These are phyloP conservation scores for Aphelocoma californica DNA, from an alignment of 2,797 vertebrate species.

Conservation along the genomic window DNA sequence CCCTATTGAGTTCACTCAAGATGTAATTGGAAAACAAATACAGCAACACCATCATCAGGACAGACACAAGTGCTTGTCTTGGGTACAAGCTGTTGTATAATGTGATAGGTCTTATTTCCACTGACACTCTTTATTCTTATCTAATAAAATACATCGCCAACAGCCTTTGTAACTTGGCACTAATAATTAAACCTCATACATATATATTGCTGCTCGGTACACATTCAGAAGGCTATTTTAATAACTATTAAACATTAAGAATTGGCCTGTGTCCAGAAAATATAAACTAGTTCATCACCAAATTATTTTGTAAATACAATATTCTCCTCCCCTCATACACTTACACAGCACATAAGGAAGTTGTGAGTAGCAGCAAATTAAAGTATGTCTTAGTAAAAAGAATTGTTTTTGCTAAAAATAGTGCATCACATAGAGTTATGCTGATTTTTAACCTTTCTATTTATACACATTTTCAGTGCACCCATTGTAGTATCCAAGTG, in stretches of 20 bases:
- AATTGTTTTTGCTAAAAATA: neutral
- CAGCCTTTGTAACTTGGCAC: conserved; percentile 9
- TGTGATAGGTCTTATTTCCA: conserved; percentile 68
- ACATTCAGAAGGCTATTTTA: conserved; percentile 49
- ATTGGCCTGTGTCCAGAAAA: neutral
- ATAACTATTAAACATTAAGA: conserved; percentile 26
- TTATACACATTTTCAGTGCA: neutral
- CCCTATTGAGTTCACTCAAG: conserved; percentile 70
- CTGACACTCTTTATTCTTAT: conserved; percentile 64
- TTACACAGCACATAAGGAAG: neutral
- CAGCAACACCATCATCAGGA: conserved; percentile 67
- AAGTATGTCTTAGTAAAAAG: neutral
- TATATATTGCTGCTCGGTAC: neutral
- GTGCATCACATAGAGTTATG: neutral
- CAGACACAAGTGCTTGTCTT: conserved; percentile 63
- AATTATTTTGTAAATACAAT: conserved; percentile 6
- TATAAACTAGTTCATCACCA: neutral
- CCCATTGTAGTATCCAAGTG: neutral
- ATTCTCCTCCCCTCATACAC: neutral
- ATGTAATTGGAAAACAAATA: conserved; percentile 76
- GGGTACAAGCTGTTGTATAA: conserved; percentile 56
- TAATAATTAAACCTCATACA: conserved; percentile 63
- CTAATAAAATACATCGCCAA: conserved; percentile 40
- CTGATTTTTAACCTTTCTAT: neutral
- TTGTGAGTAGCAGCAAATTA: neutral